Evolutionary conservation across 2,888 invertebrate genomes (phyloP), one percentile per base, ranked within the genome.

Genomic region (Tachina grossa): DNA sequence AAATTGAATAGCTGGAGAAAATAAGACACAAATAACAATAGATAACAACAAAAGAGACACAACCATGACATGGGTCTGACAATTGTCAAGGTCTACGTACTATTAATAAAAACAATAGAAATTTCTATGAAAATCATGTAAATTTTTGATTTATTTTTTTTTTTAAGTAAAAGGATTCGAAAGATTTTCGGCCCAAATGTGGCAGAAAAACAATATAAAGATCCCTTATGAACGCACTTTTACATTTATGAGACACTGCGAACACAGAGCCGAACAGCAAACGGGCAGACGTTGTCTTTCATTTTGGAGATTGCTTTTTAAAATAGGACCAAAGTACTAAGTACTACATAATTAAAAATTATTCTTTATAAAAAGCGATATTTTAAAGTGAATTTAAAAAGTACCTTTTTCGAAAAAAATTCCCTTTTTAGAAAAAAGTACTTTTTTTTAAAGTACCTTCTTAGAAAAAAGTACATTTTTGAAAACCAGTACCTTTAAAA

Each of bases 21-120:
- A 61, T 2, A 10, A 16, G 9, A 4, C 0, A n/a, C 9, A 19
- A n/a, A 19, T 19, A 22, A 59, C 1, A 39, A 5, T 47, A 16
- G 31, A 39, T 6, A 9, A 45, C 1, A 45, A 11, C 19, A 0
- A 63, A 13, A 8, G 4, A 19, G 55, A 57, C 10, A 49, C 22
- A 14, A 51, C 13, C 39, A n/a, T 72, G 81, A 81, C 74, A 74
- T 43, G 68, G 68, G 59, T 53, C 13, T 75, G 61, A 68, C 81
- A 75, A 53, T 68, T 68, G 53, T 61, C 59, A 53, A 45, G 31
- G 16, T 55, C 55, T 55, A 47, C 2, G 31, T 1, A 59, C 19
- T 43, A 10, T 43, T 39, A 53, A 16, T n/a, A 61, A 68, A 16
- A 66, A 57, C 43, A 41, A 66, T 22, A 41, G 16, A 6, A 61